phyloP scores from a whole-genome alignment of 2,113 vertebrate genomes.

The Pluvianellus socialis region DNA sequence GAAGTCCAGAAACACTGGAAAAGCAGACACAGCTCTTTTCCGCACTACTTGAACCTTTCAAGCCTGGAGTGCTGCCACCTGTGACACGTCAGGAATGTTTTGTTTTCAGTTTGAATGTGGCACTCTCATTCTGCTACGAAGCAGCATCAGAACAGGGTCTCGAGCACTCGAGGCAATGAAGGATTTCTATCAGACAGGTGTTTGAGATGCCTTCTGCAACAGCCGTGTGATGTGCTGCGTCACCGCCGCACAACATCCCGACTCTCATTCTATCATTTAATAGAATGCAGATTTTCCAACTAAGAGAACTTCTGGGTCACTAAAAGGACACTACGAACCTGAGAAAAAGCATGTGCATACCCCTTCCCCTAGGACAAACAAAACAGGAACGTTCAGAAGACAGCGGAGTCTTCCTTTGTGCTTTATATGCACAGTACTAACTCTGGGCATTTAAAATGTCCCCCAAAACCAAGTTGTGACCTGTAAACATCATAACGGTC shows the following conservation, averaged over 20 bases:
- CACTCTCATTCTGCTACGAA: background rate
- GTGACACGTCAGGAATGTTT: background rate
- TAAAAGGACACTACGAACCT: background rate
- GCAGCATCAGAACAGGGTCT: background rate
- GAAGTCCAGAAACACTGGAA: background rate
- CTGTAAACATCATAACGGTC: accelerated
- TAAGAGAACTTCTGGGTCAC: background rate
- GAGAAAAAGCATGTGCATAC: background rate
- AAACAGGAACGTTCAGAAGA: background rate
- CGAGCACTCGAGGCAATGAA: background rate
- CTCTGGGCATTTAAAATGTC: background rate
- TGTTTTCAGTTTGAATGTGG: accelerated
- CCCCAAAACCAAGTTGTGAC: background rate
- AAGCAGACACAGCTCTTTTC: background rate
- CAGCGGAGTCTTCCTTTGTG: background rate
- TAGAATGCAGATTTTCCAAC: background rate
- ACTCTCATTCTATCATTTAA: background rate
- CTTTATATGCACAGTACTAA: background rate
- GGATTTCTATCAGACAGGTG: background rate
- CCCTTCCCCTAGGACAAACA: background rate
- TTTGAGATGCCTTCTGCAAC: background rate
- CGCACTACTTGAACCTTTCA: background rate
- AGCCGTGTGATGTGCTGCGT: background rate
- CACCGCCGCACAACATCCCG: background rate
- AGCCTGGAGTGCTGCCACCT: background rate